These are phyloP conservation scores for Lapara coniferarum DNA, from an alignment of 2,888 invertebrate species.

Conservation along the genomic window DNA sequence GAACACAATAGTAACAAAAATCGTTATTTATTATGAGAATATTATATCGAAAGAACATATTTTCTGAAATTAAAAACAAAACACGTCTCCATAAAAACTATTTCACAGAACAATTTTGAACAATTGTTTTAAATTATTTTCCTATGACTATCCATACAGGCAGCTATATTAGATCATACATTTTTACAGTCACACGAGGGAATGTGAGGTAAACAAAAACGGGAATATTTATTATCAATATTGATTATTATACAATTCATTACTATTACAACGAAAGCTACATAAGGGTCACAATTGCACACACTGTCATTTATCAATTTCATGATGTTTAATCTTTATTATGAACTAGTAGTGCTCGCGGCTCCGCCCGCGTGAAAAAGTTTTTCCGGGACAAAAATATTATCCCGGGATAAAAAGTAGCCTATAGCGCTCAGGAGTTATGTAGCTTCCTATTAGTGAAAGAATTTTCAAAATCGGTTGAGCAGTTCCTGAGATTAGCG, in stretches of 20 bases:
- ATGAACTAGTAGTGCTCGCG: too few relatives aligned
- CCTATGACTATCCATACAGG: background rate
- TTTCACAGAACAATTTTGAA: too few relatives aligned
- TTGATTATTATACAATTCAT: constrained; percentile 14
- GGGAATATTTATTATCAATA: constrained; percentile 5
- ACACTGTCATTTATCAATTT: background rate
- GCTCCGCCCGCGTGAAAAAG: too few relatives aligned
- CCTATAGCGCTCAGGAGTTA: too few relatives aligned
- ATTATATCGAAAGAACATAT: too few relatives aligned
- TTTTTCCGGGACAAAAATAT: too few relatives aligned
- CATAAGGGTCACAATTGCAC: background rate
- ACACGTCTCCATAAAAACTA: too few relatives aligned
- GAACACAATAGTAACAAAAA: background rate
- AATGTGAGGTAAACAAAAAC: constrained; percentile 14
- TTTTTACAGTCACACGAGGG: constrained; percentile 3
- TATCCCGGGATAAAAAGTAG: too few relatives aligned
- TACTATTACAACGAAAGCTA: background rate
- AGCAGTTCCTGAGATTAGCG: too few relatives aligned
- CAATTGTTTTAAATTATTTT: background rate
- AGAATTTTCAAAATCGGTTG: too few relatives aligned
- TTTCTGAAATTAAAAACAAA: too few relatives aligned
- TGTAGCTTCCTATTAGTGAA: too few relatives aligned
- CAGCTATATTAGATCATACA: background rate
- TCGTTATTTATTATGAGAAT: background rate
- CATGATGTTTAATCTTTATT: background rate